Conservation (phyloP, 2,113 vertebrate species). For the Tamias sibiricus region DNA sequence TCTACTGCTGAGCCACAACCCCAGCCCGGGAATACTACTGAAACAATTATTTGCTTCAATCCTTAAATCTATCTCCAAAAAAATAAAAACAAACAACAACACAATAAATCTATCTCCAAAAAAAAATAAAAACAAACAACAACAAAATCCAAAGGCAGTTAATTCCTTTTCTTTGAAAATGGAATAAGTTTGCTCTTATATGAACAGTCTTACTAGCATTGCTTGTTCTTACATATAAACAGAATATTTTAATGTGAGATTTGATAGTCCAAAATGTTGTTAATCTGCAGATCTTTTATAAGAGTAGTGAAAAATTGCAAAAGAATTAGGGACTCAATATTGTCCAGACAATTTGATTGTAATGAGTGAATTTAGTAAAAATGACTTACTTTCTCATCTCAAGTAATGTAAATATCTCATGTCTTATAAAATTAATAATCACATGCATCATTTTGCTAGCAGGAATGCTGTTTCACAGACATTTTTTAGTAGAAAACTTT, state of each 20-base stretch:
- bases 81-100: not conserved
- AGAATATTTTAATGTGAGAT: conserved; percentile 38
- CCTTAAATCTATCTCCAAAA: not conserved
- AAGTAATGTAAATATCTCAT: not conserved
- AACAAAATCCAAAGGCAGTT: not conserved
- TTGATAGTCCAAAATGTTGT: not conserved
- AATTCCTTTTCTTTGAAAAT: conserved; percentile 26
- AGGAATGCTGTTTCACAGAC: not conserved
- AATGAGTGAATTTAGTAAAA: conserved; percentile 15
- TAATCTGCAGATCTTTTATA: not conserved
- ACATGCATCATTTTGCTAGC: not conserved
- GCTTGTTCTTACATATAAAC: not conserved
- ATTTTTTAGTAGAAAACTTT: conserved; percentile 4
- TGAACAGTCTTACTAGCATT: conserved; percentile 33
- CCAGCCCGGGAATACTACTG: too few species aligned
- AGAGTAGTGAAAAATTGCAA: not conserved
- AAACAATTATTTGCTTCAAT: conserved; percentile 18
- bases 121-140: not conserved
- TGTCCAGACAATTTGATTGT: not conserved
- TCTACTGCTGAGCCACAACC: too few species aligned
- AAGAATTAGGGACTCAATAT: not conserved
- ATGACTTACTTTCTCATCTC: not conserved
- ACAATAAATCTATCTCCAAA: not conserved
- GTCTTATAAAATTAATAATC: conserved; percentile 11
- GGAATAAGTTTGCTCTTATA: conserved; percentile 8